Conservation (phyloP, 1,140 invertebrate genomes). For the Drosophila elegans region DNA sequence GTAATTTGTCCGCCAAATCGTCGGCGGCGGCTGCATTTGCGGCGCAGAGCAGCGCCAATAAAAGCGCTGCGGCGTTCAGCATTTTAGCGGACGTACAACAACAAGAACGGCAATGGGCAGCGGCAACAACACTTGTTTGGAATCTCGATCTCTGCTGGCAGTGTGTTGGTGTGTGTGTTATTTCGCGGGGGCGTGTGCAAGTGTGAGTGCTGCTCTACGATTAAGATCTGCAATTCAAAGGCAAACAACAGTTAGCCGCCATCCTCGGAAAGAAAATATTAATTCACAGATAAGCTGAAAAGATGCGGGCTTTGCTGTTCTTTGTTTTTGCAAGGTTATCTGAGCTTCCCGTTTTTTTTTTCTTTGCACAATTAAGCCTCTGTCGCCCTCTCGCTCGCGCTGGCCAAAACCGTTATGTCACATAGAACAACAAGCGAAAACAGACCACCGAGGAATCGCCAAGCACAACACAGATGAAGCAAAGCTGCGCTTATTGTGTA, state of each 20-base stretch:
- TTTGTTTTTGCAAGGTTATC: constrained; percentile 10
- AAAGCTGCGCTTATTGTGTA: constrained; percentile 67
- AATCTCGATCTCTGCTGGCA: constrained; percentile 48
- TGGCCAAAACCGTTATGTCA: constrained; percentile 70
- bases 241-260: constrained; percentile 39
- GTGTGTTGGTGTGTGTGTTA: constrained; percentile 48
- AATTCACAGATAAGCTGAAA: constrained; percentile 19
- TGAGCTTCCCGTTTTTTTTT: constrained; percentile 16
- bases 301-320: constrained; percentile 1
- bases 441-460: constrained; percentile 28
- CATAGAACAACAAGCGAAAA: constrained; percentile 54
- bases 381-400: too few relatives aligned
- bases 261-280: constrained; percentile 28
- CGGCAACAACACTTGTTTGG: constrained; percentile 37
- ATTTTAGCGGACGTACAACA: constrained; percentile 37
- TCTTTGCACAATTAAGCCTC: constrained; percentile 14
- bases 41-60: constrained; percentile 56
- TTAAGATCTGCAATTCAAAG: constrained; percentile 70
- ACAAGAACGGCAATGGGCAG: constrained; percentile 11
- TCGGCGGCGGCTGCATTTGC: constrained; percentile 55
- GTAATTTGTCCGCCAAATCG: constrained; percentile 82
- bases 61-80: constrained; percentile 56
- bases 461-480: constrained; percentile 39
- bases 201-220: constrained; percentile 45
- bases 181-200: constrained; percentile 33